A percentile compares a stretch with the other conserved stretches of the same genome.
phyloP scores from a whole-genome alignment of 2,113 vertebrate genomes.

The Mesocricetus auratus region DNA sequence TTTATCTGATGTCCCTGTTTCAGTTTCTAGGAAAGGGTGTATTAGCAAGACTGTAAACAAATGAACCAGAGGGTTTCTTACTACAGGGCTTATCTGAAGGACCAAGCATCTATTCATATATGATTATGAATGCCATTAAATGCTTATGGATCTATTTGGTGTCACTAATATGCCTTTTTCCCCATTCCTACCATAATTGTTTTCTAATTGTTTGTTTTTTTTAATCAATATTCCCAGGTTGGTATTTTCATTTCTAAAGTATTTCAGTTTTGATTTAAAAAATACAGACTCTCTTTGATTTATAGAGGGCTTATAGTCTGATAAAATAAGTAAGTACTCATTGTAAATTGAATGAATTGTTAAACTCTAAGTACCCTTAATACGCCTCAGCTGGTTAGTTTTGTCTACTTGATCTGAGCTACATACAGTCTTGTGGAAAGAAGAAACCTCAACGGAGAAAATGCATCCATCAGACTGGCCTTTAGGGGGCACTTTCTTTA shows the following conservation, averaged over 20 bases:
- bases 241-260: conserved; percentile 88
- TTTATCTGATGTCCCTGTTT: conserved; percentile 45
- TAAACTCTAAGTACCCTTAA: not conserved
- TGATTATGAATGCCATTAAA: not conserved
- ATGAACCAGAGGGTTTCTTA: conserved; percentile 72
- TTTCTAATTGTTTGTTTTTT: conserved; percentile 71
- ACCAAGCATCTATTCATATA: not conserved
- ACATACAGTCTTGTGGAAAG: not conserved
- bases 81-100: conserved; percentile 77
- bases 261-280: conserved; percentile 93
- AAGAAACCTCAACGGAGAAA: not conserved
- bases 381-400: not conserved
- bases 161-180: conserved; percentile 25
- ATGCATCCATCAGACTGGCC: not conserved
- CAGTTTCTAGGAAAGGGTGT: conserved; percentile 71
- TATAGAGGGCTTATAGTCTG: not conserved
- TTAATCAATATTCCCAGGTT: conserved; percentile 68
- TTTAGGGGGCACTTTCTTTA: not conserved
- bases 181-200: conserved; percentile 70
- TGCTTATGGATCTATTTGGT: conserved; percentile 49
- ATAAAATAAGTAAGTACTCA: not conserved
- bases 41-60: conserved; percentile 76
- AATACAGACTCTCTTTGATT: conserved; percentile 55
- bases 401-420: not conserved
- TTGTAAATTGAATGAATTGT: not conserved